Evolutionary conservation across 2,888 invertebrate species (phyloP).

Genomic region (Drosophila subquinaria): DNA sequence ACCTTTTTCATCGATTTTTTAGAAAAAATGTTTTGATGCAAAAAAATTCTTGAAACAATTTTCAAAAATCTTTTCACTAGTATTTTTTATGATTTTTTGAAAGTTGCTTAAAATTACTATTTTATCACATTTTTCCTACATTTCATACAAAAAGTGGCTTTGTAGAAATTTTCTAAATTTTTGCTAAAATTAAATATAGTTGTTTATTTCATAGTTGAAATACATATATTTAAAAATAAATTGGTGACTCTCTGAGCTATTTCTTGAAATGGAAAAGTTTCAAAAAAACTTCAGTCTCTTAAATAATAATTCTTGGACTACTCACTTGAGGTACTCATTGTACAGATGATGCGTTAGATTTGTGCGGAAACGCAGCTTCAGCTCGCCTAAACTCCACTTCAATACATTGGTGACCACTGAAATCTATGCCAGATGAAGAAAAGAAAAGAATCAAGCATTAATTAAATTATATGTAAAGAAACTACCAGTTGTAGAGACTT

Average conservation of each 20-base stretch:
- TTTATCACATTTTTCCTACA: no score
- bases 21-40: no score
- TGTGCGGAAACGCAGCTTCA: conserved; percentile 95
- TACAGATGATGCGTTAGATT: conserved; percentile 95
- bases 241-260: background rate
- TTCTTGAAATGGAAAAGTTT: background rate
- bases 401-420: conserved; percentile 96
- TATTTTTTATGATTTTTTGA: no score
- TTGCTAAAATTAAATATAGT: background rate
- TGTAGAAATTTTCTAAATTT: no score
- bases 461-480: background rate
- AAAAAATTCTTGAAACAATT: no score
- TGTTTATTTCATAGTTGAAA: background rate
- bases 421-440: conserved; percentile 87
- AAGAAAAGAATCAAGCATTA: background rate
- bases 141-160: no score
- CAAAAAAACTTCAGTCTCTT: background rate
- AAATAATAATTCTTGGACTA: conserved; percentile 52
- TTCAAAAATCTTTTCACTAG: no score
- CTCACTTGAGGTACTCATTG: conserved; percentile 96
- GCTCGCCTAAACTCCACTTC: conserved; percentile 97
- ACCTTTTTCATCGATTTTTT: no score
- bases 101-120: no score
- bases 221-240: no score
- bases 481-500: conserved; percentile 77